Base-by-base conservation (phyloP, 1,140 invertebrate genomes). In the Ladona fulva region DNA sequence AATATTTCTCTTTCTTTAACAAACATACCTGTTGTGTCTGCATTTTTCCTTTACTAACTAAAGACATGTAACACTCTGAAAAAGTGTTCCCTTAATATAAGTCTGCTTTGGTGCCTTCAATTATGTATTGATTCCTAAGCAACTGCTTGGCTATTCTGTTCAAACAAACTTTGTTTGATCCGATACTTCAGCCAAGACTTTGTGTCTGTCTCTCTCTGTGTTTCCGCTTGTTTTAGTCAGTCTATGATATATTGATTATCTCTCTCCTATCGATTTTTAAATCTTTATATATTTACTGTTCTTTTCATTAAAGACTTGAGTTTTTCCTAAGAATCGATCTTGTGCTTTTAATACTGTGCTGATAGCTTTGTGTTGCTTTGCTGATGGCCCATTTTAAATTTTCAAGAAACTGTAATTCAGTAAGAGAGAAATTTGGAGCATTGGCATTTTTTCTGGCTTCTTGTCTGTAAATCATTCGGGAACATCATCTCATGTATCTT, bases 1-100 rank as follows among this genome's bases (percentile, higher is more conserved):
- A 66, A 66, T 66, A 66, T 66, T 66, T 66, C 52, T 66, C 52
- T 66, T 66, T 66, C 52, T 66, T 66, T 66, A 66, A 66, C 52
- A 66, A 66, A 66, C 14, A 22, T 66, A 6, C 14, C 5, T 66
- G 52, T 66, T 66, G 12, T 66, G 52, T 66, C 52, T 66, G 52
- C 52, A 66, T 66, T 66, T 66, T 66, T 66, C 14, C 52, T 66
- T 6, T 66, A 37, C 8, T 37, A 19, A 66, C 3, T 52, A 16
- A 66, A 19, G 52, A 66, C n/a, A 66, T 66, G 29, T 37, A 37
- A 37, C 29, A 37, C 29, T 37, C 29, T 37, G 29, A 37, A 1
- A 66, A 66, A 66, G n/a, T 66, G 52, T 66, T 22, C 14, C 52
- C 52, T 66, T 66, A 66, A 19, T 66, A 16, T 66, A 66, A 66